Conservation (phyloP, 2,888 invertebrate genomes). For the Plusia festucae region DNA sequence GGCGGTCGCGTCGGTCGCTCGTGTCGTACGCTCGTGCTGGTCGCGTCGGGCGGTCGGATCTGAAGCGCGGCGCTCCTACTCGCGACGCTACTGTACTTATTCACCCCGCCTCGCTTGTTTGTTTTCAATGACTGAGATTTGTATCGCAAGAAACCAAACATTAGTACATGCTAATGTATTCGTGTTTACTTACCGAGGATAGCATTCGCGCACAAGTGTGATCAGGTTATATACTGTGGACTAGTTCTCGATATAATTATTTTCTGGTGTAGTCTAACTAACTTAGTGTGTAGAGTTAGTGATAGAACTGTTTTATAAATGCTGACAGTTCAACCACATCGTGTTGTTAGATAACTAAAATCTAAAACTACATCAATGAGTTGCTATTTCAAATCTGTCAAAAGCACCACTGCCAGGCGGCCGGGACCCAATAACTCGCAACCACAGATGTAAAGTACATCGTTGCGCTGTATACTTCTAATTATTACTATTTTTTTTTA, state of each 20-base stretch:
- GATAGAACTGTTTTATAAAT: too few relatives aligned
- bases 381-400: background rate
- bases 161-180: slow-evolving; percentile 11
- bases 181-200: background rate
- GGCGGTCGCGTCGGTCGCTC: background rate
- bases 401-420: background rate
- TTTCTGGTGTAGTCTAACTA: background rate
- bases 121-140: slow-evolving; percentile 34
- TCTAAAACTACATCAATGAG: background rate
- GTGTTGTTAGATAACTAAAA: background rate
- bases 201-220: background rate
- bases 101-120: slow-evolving; percentile 19
- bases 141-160: slow-evolving; percentile 11
- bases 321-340: too few relatives aligned
- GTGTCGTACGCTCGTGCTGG: background rate
- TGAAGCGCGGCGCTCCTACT: slow-evolving; percentile 1
- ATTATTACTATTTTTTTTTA: too few relatives aligned
- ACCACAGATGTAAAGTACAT: background rate
- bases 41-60: background rate
- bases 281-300: too few relatives aligned
- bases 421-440: background rate
- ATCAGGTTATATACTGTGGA: background rate
- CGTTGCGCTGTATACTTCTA: background rate
- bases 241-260: background rate
- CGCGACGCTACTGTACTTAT: slow-evolving; percentile 21